These are phyloP conservation scores for Metellina segmentata DNA, from an alignment of 2,888 invertebrate genomes.

Conservation along the genomic window DNA sequence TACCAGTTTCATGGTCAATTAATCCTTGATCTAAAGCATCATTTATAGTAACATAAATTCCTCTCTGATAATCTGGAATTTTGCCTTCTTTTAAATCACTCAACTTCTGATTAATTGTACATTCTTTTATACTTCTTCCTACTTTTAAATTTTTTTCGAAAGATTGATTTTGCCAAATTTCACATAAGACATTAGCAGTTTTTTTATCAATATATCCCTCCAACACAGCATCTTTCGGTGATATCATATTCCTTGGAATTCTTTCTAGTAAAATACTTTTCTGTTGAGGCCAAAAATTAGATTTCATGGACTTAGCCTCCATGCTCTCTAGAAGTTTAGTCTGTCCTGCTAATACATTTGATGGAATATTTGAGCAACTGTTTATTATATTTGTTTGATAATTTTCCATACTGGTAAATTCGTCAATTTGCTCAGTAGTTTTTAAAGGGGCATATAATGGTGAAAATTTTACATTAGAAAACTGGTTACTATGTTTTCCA, in stretches of 20 bases:
- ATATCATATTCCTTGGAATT: conserved; percentile 87
- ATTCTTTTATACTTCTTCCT: neutral
- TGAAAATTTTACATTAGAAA: too few species aligned
- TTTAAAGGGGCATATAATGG: too few species aligned
- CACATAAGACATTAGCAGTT: conserved; percentile 85
- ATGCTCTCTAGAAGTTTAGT: too few species aligned
- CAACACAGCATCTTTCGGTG: conserved; percentile 88
- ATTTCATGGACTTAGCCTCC: too few species aligned
- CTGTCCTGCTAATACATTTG: too few species aligned
- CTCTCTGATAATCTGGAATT: conserved; percentile 90
- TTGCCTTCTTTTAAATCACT: conserved; percentile 83
- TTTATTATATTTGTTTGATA: too few species aligned
- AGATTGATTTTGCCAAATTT: conserved; percentile 81
- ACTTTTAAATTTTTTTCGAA: neutral
- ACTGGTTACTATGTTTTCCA: too few species aligned
- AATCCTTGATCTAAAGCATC: conserved; percentile 92
- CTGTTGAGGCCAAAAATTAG: conserved; percentile 19
- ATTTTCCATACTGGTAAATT: too few species aligned
- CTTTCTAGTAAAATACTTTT: conserved; percentile 85
- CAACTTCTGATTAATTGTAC: neutral
- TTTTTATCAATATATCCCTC: conserved; percentile 89
- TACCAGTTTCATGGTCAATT: conserved; percentile 87
- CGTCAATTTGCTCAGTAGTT: too few species aligned
- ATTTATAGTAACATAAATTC: conserved; percentile 89
- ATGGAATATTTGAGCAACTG: too few species aligned